Evolutionary conservation across 2,797 vertebrate genomes (phyloP).

Genomic region (Gymnoscopelus microlampas): DNA sequence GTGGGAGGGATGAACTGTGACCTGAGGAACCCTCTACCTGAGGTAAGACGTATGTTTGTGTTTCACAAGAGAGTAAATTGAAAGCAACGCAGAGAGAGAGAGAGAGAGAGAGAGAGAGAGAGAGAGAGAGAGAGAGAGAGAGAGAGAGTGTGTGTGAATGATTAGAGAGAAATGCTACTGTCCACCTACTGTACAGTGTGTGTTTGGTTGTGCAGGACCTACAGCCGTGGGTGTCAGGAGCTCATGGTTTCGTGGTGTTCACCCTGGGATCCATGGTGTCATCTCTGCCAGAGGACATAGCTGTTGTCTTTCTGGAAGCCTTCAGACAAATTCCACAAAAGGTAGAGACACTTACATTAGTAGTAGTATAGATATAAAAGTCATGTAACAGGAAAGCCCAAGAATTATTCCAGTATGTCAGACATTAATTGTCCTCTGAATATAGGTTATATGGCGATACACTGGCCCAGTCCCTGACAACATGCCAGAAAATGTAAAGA

Average conservation of each 20-base stretch:
- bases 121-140: neutral
- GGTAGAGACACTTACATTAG: conserved; percentile 69
- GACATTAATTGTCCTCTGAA: neutral
- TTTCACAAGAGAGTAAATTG: neutral
- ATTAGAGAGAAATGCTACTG: too few species aligned
- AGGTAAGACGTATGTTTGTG: conserved; percentile 64
- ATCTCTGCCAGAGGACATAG: conserved; percentile 84
- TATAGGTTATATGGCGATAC: conserved; percentile 92
- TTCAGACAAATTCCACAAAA: conserved; percentile 90
- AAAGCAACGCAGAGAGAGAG: too few species aligned
- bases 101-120: neutral
- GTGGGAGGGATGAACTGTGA: conserved; percentile 87
- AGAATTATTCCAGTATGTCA: neutral
- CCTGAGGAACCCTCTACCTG: conserved; percentile 69
- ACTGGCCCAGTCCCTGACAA: conserved; percentile 79
- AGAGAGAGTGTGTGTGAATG: neutral
- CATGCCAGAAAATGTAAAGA: conserved; percentile 86
- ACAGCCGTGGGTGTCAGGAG: conserved; percentile 87
- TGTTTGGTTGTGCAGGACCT: conserved; percentile 82
- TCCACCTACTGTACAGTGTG: neutral
- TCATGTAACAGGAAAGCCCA: neutral
- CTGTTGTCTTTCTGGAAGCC: conserved; percentile 85
- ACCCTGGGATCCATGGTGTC: conserved; percentile 90
- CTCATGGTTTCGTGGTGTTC: conserved; percentile 91
- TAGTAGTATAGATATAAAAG: neutral